Conservation (phyloP, 2,888 invertebrate species). For the Caenorhabditis sp. region DNA sequence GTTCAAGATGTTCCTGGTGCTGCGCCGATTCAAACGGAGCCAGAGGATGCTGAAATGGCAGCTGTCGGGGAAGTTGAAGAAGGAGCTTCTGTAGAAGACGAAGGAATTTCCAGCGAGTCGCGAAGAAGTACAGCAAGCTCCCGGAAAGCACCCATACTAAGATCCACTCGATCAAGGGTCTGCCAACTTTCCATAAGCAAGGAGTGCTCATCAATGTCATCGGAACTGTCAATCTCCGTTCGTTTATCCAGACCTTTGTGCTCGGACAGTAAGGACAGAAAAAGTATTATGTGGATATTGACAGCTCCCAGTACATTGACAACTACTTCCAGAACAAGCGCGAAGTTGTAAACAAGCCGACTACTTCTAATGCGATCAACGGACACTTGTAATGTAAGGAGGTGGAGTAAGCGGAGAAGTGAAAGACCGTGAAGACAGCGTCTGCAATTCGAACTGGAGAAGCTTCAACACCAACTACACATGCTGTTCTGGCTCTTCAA, state of each 20-base stretch:
- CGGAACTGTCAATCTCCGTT: slow-evolving; percentile 62
- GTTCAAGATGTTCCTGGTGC: slow-evolving; percentile 65
- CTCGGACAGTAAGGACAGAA: slow-evolving; percentile 71
- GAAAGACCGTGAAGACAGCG: too few species aligned
- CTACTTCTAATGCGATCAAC: slow-evolving; percentile 10
- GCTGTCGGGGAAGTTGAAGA: slow-evolving; percentile 73
- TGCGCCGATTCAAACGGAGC: slow-evolving; percentile 82
- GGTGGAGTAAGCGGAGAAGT: slow-evolving; percentile 40
- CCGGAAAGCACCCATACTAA: slow-evolving; percentile 54
- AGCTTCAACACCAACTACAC: too few species aligned
- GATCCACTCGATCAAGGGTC: slow-evolving; percentile 62
- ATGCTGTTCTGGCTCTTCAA: too few species aligned
- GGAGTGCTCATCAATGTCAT: slow-evolving; percentile 63
- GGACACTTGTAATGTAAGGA: slow-evolving; percentile 41
- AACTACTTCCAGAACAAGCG: slow-evolving; percentile 29
- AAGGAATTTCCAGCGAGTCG: slow-evolving; percentile 57
- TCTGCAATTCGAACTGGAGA: too few species aligned
- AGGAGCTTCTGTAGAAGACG: slow-evolving; percentile 33
- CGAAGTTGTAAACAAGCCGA: slow-evolving; percentile 8
- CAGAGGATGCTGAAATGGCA: slow-evolving; percentile 84
- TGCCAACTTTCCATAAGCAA: slow-evolving; percentile 50
- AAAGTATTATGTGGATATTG: slow-evolving; percentile 72
- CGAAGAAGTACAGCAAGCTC: slow-evolving; percentile 39
- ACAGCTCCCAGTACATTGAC: slow-evolving; percentile 67
- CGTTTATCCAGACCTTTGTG: slow-evolving; percentile 71